Percentiles rank a stretch among this genome's conserved stretches.
phyloP scores from a whole-genome alignment of 1,140 invertebrate species.

The Danaus melanippus region DNA sequence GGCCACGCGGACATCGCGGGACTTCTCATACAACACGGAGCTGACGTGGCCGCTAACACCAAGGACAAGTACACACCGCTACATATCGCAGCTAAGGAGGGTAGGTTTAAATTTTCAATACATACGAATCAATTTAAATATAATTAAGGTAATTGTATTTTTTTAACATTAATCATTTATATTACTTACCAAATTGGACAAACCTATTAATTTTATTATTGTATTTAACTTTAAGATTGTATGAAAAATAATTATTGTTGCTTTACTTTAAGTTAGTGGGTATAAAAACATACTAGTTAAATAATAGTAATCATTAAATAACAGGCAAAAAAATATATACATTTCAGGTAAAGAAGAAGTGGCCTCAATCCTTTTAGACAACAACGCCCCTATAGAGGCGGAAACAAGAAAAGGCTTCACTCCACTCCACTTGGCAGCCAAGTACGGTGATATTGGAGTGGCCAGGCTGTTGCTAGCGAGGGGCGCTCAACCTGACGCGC shows the following conservation, averaged over 20 bases:
- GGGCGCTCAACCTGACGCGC: constrained; percentile 92
- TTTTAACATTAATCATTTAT: no score
- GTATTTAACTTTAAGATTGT: no score
- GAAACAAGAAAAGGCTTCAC: constrained; percentile 98
- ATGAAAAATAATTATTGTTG: no score
- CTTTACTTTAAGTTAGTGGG: no score
- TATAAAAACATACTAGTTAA: no score
- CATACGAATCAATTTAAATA: no score
- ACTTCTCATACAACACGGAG: constrained; percentile 91
- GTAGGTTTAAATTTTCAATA: constrained; percentile 41
- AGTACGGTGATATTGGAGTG: constrained; percentile 96
- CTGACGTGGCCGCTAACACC: constrained; percentile 87
- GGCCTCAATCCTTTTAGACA: constrained; percentile 90
- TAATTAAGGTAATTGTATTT: no score
- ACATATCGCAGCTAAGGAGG: constrained; percentile 98
- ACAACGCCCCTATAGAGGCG: constrained; percentile 91
- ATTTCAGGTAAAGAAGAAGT: constrained; percentile 78
- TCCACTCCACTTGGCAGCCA: constrained; percentile 96
- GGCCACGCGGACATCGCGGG: constrained; percentile 96
- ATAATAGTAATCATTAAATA: no score
- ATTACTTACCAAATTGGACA: no score
- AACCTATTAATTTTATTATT: no score
- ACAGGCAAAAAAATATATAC: no score
- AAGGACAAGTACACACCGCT: constrained; percentile 97
- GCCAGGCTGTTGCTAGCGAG: constrained; percentile 88